Evolutionary conservation across 2,113 vertebrate genomes (phyloP), one percentile per base, ranked within the genome.

Genomic region (Platycercus adscitus): DNA sequence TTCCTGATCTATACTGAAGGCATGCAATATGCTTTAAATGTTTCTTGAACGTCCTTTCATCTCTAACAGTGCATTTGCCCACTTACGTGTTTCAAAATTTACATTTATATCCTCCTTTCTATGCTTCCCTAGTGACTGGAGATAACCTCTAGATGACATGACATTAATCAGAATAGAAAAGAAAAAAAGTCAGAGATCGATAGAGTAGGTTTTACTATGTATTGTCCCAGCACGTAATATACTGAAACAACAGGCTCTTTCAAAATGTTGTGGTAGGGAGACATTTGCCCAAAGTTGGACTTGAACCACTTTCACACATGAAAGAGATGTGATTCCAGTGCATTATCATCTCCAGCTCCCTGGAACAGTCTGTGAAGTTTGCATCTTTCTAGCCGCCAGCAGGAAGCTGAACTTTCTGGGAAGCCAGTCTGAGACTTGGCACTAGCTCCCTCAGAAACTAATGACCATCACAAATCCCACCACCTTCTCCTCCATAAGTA

Each of bases 111-210:
- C 17, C 10, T 47, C 43, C 81, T 76, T 84, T 68, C 53, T 78
- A 1, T 53, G 20, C 17, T 73, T 83, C 41, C 9, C 20, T 78
- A 5, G 69, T 52, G 35, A 28, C 25, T 64, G 76, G 60, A 93
- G 39, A 52, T 24, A 61, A 60, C 44, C 21, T 52, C 12, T 77
- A 47, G 26, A 33, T 47, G 53, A 49, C 28, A 60, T 61, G 37
- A 46, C 13, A 60, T 50, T 86, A 75, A 23, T 76, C 23, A 71
- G 39, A 52, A 89, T 53, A 79, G 19, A 64, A 26, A 73, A 88
- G 9, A 1, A 47, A 75, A 26, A 8, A 52, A 24, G 2, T 2
- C 15, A 20, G 2, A 37, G 16, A 93, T 66, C 1, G 0, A 2
- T 68, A 47, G 53, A 56, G 28, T 66, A 78, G 49, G 28, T 46